Evolutionary conservation across 2,113 vertebrate genomes (phyloP).

Genomic region (Esox niger): DNA sequence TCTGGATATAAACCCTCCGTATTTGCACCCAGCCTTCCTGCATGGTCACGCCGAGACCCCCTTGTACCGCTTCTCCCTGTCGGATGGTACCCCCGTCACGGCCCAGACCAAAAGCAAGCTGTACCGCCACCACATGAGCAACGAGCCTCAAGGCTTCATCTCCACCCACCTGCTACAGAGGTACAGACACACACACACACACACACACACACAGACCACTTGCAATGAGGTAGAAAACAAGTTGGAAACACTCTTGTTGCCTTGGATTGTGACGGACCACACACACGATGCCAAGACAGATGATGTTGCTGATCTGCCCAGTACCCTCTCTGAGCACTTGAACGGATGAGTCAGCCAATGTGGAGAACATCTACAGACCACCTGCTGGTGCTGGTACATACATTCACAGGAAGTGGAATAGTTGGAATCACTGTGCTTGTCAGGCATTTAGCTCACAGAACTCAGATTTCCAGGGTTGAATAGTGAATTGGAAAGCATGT

Average conservation of each 20-base stretch:
- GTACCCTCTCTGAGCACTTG: not conserved
- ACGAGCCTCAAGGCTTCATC: constrained; percentile 89
- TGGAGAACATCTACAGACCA: too few relatives aligned
- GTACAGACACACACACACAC: constrained; percentile 46
- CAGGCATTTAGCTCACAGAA: not conserved
- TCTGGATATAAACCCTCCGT: not conserved
- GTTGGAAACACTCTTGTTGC: constrained; percentile 4
- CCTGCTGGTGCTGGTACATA: not conserved
- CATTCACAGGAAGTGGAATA: not conserved
- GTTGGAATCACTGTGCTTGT: too few relatives aligned
- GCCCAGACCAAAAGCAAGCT: constrained; percentile 96
- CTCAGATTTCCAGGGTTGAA: not conserved
- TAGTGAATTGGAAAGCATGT: not conserved
- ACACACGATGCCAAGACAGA: not conserved
- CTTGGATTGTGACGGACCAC: not conserved
- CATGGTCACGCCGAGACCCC: constrained; percentile 94
- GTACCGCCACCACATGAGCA: constrained; percentile 88
- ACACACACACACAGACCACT: too few relatives aligned
- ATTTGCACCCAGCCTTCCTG: constrained; percentile 77
- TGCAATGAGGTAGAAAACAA: not conserved
- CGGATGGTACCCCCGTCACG: constrained; percentile 92
- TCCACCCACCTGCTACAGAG: constrained; percentile 96
- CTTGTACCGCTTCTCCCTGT: constrained; percentile 90
- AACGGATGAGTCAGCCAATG: too few relatives aligned
- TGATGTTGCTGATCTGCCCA: not conserved